Conservation (phyloP, 1,140 invertebrate species). For the Bombus pascuorum region DNA sequence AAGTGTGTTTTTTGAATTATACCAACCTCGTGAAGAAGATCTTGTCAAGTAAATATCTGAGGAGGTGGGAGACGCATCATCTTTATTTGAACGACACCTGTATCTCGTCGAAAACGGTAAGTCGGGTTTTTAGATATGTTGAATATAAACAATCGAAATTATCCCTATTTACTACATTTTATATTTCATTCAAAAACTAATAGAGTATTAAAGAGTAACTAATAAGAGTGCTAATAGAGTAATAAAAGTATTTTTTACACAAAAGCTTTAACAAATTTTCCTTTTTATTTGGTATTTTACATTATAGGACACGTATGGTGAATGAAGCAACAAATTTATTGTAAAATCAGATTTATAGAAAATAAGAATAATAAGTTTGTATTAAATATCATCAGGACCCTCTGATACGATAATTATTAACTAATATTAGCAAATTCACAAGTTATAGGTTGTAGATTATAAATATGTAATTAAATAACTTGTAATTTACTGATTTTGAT, state of each 20-base stretch:
- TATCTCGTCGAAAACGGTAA: constrained; percentile 90
- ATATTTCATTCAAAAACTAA: no score
- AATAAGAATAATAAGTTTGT: not conserved
- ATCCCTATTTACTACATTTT: no score
- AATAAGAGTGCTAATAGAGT: no score
- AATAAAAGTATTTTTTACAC: no score
- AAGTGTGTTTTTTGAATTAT: constrained; percentile 91
- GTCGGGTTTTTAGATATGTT: constrained; percentile 67
- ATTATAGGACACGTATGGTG: not conserved
- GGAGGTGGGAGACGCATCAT: constrained; percentile 91
- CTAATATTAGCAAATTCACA: no score
- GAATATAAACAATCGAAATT: not conserved
- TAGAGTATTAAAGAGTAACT: no score
- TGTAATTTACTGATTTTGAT: not conserved
- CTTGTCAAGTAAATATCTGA: constrained; percentile 90
- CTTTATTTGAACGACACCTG: constrained; percentile 87
- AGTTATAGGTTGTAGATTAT: no score
- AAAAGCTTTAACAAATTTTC: no score
- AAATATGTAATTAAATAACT: not conserved
- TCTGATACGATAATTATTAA: not conserved
- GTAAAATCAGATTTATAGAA: not conserved
- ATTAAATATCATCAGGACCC: not conserved
- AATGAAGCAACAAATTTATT: not conserved
- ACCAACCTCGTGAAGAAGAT: constrained; percentile 91
- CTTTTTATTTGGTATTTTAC: no score